phyloP scores from a whole-genome alignment of 2,113 vertebrate species.

The Syrmaticus mikado region DNA sequence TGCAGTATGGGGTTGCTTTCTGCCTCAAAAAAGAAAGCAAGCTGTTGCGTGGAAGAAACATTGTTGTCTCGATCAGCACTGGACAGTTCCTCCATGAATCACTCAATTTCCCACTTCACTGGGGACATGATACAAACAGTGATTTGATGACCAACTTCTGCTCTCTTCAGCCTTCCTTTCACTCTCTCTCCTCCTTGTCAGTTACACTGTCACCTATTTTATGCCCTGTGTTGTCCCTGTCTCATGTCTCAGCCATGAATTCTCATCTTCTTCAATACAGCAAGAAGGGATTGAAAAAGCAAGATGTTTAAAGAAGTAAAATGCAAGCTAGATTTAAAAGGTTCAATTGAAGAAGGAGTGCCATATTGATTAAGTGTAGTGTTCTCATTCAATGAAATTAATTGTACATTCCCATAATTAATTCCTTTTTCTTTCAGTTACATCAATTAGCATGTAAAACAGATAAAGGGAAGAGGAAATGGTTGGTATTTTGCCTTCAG shows the following conservation, averaged over 20 bases:
- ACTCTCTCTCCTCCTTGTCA: not conserved
- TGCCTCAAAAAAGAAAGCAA: not conserved
- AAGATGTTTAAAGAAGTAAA: not conserved
- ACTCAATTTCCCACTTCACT: not conserved
- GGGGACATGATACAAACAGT: not conserved
- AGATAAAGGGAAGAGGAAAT: slow-evolving; percentile 22
- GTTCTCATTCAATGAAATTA: slow-evolving; percentile 26
- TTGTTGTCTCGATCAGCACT: not conserved
- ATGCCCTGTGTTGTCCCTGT: not conserved
- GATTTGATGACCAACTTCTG: not conserved
- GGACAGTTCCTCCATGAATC: not conserved
- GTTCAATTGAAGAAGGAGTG: not conserved
- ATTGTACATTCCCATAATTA: slow-evolving; percentile 1
- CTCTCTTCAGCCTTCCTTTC: not conserved
- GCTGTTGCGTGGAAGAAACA: not conserved
- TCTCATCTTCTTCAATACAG: not conserved
- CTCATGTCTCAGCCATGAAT: not conserved
- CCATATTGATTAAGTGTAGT: not conserved
- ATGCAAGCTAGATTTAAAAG: not conserved
- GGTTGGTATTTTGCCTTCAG: slow-evolving; percentile 29
- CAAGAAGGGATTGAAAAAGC: not conserved
- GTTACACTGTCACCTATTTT: not conserved
- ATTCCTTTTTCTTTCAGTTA: slow-evolving; percentile 33
- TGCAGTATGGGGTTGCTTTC: not conserved
- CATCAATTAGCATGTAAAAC: slow-evolving; percentile 31